Base-by-base conservation (phyloP, 2,797 vertebrate species). In the Muscicapa striata region DNA sequence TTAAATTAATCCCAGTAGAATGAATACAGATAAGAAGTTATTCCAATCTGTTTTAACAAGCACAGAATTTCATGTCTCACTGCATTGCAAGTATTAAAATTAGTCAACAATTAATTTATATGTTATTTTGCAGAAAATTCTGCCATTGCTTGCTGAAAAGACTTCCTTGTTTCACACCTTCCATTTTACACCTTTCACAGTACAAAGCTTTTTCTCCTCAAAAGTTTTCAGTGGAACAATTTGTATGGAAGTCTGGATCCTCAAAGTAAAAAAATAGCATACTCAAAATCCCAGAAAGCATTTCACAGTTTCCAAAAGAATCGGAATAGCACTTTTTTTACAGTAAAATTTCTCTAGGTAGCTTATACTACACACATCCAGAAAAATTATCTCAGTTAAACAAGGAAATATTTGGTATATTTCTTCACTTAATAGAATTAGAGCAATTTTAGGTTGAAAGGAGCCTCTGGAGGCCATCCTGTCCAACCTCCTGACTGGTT, bases 1-100 rank as follows among this genome's bases (percentile, higher is more conserved):
- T 63, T 79, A 84, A 93, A 89, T 93, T 90, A 86, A 93, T 81
- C 76, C 62, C 55, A 84, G 32, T 8, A 90, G 73, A 27, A 91
- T 30, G 21, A 84, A 81, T n/a, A 55, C 1, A 54, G 29, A 86
- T 19, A 32, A 90, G 72, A 93, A 82, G 43, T 40, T 81, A 75
- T 32, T 78, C 40, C 45, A 82, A 23, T 57, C 81, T 88, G 24
- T 67, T 85, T 72, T 74, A 93, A 84, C 27, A 89, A 70, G 34
- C n/a, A 57, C 9, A 20, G 15, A 7, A 40, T 67, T 93, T 89
- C 41, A 61, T 32, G 11, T 89, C 61, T 57, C 59, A 57, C 9
- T 61, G 38, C 0, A 0, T 0, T 87, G 14, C 26, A 92, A 90
- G 64, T 64, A 84, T 57, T 74, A 76, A 90, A 84, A 67, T 69